Conservation (phyloP, 2,888 invertebrate genomes). For the Lithophane ornitopus region DNA sequence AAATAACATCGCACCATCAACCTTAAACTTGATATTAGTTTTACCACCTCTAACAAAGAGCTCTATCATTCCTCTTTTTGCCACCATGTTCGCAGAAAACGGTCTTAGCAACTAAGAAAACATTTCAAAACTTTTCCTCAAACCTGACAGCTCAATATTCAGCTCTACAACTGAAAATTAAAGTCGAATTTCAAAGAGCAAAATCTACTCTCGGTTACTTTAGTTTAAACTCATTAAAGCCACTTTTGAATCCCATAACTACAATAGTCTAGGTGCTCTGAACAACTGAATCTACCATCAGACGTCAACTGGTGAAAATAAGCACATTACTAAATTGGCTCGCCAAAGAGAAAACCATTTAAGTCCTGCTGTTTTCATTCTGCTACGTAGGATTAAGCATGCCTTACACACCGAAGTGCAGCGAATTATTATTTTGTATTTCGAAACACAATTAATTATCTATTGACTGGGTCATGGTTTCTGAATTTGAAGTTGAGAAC, state of each 20-base stretch:
- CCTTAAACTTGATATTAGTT: slow-evolving; percentile 29
- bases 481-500: background rate
- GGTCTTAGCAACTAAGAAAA: slow-evolving; percentile 35
- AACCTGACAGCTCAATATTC: background rate
- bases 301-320: slow-evolving; percentile 76
- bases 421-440: background rate
- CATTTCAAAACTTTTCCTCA: slow-evolving; percentile 39
- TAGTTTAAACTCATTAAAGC: slow-evolving; percentile 57
- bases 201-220: background rate
- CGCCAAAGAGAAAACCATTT: slow-evolving; percentile 80
- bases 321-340: slow-evolving; percentile 77
- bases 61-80: slow-evolving; percentile 23
- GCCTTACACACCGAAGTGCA: slow-evolving; percentile 68
- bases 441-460: background rate
- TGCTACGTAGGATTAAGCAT: slow-evolving; percentile 61
- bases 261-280: slow-evolving; percentile 48
- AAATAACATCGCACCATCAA: background rate
- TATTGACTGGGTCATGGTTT: background rate
- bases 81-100: slow-evolving; percentile 33
- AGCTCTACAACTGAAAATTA: slow-evolving; percentile 7
- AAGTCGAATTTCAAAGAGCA: slow-evolving; percentile 14
- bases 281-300: slow-evolving; percentile 69
- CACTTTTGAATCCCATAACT: slow-evolving; percentile 55
- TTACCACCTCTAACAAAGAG: slow-evolving; percentile 19
- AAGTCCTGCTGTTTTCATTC: slow-evolving; percentile 80